Evolutionary conservation across 2,888 invertebrate genomes (phyloP), one percentile per base, ranked within the genome.

Genomic region (Papilio elwesi): DNA sequence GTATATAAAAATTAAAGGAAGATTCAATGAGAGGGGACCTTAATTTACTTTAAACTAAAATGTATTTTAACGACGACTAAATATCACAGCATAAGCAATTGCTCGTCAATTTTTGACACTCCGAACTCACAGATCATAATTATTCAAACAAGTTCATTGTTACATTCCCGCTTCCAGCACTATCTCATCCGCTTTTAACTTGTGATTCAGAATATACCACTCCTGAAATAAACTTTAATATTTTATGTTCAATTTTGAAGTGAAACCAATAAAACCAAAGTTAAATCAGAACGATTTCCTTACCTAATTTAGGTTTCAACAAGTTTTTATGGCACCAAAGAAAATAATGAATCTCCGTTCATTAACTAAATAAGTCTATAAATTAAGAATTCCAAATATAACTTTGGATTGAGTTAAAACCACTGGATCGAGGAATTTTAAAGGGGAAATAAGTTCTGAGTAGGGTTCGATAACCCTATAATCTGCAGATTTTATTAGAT

Each of bases 371-470:
- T 59, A 59, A 59, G 59, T 43, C 59, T 59, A 59, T 59, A 59
- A 59, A 59, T 59, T 38, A 59, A 59, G 55, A 53, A 55, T 9
- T 59, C n/a, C 59, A 59, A 43, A 74, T n/a, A 69, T 63, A 65
- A 74, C 71, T 74, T 70, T 59, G 38, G 9, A 59, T 59, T 36
- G 59, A 59, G 59, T 59, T 59, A 4, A 38, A 36, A 59, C 36
- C 59, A 59, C 9, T 38, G 36, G 38, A 59, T 38, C 9, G 57
- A 59, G 38, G 10, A 55, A 10, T 26, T 26, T 55, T 10, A 26
- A n/a, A 26, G 26, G 10, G 36, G n/a, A 51, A 51, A n/a, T 51
- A 0, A 55, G 26, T 26, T 36, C 7, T 57, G 13, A 57, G 6
- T 43, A 43, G 26, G 57, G 26, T 26, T 26, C 26, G 26, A 12